Evolutionary conservation across 2,113 vertebrate genomes (phyloP).

Genomic region (Shinisaurus crocodilurus): DNA sequence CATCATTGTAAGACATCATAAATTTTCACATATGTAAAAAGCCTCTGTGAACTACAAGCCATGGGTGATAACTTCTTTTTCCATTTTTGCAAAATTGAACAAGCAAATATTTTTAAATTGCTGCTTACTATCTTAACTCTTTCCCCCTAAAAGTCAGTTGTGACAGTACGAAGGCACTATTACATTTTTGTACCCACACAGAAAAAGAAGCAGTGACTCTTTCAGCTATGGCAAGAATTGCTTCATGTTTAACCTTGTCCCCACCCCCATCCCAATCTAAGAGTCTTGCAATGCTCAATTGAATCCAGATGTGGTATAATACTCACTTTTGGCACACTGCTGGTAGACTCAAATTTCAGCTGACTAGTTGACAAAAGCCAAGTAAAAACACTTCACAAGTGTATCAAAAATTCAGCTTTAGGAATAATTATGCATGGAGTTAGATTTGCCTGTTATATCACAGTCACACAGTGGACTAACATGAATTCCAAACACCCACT

Average conservation of each 20-base stretch:
- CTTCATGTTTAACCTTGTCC: slow-evolving; percentile 30
- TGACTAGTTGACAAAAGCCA: slow-evolving; percentile 40
- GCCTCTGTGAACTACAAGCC: not conserved
- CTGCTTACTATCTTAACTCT: not conserved
- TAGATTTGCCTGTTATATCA: not conserved
- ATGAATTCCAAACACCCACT: not conserved
- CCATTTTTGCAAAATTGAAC: not conserved
- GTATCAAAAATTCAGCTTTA: slow-evolving; percentile 14
- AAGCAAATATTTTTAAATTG: not conserved
- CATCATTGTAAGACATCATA: not conserved
- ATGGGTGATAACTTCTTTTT: not conserved
- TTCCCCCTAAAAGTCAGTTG: not conserved
- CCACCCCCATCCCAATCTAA: slow-evolving; percentile 12
- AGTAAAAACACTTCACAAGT: slow-evolving; percentile 25
- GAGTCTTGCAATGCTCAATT: slow-evolving; percentile 31
- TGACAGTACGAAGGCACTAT: not conserved
- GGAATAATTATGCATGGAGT: not conserved
- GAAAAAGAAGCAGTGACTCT: slow-evolving; percentile 1
- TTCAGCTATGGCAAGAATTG: slow-evolving; percentile 27
- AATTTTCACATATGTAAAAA: slow-evolving; percentile 27
- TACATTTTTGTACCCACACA: slow-evolving; percentile 17
- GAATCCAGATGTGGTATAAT: slow-evolving; percentile 49
- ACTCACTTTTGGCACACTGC: slow-evolving; percentile 37
- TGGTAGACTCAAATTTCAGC: slow-evolving; percentile 3
- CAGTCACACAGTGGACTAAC: not conserved